Percentiles rank a stretch among this genome's conserved stretches.
Evolutionary conservation across 1,140 invertebrate species (phyloP).

Genomic region (Aphelinus certus): DNA sequence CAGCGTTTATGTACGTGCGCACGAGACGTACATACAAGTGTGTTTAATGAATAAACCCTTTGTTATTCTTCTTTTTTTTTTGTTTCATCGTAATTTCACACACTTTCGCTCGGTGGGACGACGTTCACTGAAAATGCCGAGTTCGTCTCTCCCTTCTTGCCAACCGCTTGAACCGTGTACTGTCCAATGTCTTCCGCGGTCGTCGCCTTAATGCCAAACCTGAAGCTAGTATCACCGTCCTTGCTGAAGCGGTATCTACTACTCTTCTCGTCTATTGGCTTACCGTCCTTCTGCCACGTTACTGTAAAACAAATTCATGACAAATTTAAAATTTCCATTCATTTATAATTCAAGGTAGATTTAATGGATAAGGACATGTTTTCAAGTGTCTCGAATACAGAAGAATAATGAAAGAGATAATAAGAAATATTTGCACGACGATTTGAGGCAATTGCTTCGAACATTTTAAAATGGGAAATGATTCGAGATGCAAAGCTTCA

Average conservation of each 20-base stretch:
- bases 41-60: background rate
- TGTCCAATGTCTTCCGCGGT: conserved; percentile 86
- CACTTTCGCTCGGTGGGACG: conserved; percentile 58
- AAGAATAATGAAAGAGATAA: no score
- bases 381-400: no score
- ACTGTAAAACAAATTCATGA: conserved; percentile 55
- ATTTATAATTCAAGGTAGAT: no score
- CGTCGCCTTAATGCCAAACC: conserved; percentile 80
- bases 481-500: no score
- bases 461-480: no score
- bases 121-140: conserved; percentile 90
- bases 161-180: conserved; percentile 87
- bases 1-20: conserved; percentile 24
- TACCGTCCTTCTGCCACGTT: conserved; percentile 91
- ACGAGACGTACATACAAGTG: conserved; percentile 23
- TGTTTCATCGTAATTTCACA: conserved; percentile 1
- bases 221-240: conserved; percentile 79
- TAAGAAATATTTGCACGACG: no score
- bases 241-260: conserved; percentile 83
- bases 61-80: background rate
- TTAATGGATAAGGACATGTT: no score
- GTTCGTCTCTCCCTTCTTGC: conserved; percentile 82
- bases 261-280: conserved; percentile 79
- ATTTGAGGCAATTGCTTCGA: no score
- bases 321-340: background rate